Conservation (phyloP, 2,797 vertebrate genomes). For the Danio kyathit region DNA sequence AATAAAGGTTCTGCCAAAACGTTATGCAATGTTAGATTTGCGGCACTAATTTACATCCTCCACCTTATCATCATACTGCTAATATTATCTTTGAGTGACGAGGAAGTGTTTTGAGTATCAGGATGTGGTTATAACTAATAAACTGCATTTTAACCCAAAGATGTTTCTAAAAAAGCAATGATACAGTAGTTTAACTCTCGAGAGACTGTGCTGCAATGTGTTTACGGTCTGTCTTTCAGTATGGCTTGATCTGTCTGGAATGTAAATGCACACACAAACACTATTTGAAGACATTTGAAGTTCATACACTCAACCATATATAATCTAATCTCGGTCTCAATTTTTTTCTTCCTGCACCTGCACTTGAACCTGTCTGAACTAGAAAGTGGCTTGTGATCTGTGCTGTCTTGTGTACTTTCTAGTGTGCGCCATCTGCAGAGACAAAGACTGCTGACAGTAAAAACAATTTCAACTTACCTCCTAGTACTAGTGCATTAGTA, state of each 20-base stretch:
- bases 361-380: conserved; percentile 40
- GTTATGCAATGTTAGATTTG: background rate
- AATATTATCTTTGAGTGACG: background rate
- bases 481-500: background rate
- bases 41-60: background rate
- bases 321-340: conserved; percentile 30
- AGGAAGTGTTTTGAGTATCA: background rate
- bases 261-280: background rate
- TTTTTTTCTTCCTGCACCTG: conserved; percentile 31
- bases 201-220: background rate
- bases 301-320: conserved; percentile 2
- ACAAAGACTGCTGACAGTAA: background rate
- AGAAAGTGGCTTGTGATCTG: conserved; percentile 31
- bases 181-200: background rate
- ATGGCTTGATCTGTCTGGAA: background rate
- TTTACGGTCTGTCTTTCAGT: background rate
- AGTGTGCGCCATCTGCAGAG: conserved; percentile 12
- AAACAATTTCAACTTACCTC: background rate
- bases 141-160: background rate
- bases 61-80: background rate
- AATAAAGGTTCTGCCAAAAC: background rate
- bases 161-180: background rate
- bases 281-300: background rate
- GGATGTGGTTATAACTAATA: background rate
- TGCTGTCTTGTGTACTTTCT: conserved; percentile 38